Evolutionary conservation across 2,113 vertebrate genomes (phyloP).

Genomic region (Chinchilla lanigera): DNA sequence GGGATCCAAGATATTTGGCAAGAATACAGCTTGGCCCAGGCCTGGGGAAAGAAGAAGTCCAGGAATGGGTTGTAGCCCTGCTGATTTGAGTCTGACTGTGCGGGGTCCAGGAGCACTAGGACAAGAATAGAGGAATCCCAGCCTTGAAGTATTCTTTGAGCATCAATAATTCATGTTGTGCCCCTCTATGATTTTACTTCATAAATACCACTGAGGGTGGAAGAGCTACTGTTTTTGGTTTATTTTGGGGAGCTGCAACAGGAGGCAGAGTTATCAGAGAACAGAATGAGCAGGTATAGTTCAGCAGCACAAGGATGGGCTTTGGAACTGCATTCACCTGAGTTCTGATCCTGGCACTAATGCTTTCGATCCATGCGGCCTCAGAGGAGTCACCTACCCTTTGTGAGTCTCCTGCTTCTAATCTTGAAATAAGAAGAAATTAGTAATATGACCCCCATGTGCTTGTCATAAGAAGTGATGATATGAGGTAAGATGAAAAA

Average conservation of each 20-base stretch:
- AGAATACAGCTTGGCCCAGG: neutral
- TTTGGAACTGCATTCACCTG: neutral
- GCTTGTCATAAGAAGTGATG: neutral
- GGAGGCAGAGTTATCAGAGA: neutral
- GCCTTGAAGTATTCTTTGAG: neutral
- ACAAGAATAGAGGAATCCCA: neutral
- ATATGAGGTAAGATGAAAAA: neutral
- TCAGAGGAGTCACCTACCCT: neutral
- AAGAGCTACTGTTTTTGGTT: neutral
- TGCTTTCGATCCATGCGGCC: neutral
- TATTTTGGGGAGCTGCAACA: neutral
- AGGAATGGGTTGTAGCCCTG: neutral
- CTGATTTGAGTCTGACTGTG: neutral
- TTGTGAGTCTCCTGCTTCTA: neutral
- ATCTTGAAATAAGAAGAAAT: neutral
- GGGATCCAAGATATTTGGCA: neutral
- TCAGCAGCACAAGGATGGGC: neutral
- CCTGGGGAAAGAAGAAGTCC: neutral
- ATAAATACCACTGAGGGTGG: neutral
- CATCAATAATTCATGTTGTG: neutral
- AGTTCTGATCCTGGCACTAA: neutral
- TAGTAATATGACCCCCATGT: neutral
- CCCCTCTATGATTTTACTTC: neutral
- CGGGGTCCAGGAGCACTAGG: neutral
- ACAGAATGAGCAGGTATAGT: neutral